Conservation (phyloP, 1,140 invertebrate genomes). For the Drosophila kurseongensis region DNA sequence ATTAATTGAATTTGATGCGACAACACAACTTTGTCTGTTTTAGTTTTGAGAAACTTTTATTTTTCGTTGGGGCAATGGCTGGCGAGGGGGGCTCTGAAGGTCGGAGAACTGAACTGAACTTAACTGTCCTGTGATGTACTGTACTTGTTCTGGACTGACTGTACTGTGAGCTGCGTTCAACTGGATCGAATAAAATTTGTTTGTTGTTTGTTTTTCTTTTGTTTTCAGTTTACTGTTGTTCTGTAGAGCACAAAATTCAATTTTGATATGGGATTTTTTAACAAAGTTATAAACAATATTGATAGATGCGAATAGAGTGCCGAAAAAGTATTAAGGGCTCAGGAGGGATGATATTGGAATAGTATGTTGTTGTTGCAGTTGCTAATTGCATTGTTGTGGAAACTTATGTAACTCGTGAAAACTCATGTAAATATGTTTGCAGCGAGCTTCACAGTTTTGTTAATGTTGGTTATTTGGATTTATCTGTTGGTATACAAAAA, state of each 20-base stretch:
- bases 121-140: conserved; percentile 15
- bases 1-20: conserved; percentile 80
- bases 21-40: conserved; percentile 65
- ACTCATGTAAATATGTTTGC: conserved; percentile 12
- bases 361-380: conserved; percentile 55
- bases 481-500: conserved; percentile 5
- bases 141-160: conserved; percentile 8
- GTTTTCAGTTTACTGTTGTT: conserved; percentile 40
- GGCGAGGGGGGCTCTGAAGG: conserved; percentile 46
- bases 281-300: conserved; percentile 52
- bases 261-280: conserved; percentile 44
- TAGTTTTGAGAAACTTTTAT: conserved; percentile 55
- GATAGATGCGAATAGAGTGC: conserved; percentile 42
- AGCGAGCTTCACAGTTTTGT: conserved; percentile 9
- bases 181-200: conserved; percentile 35
- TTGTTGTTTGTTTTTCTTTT: conserved; percentile 31
- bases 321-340: conserved; percentile 64
- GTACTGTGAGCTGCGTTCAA: conserved; percentile 21
- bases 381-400: conserved; percentile 39
- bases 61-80: conserved; percentile 59
- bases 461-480: conserved; percentile 13
- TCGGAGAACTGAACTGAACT: conserved; percentile 22
- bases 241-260: conserved; percentile 47
- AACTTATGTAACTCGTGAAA: conserved; percentile 6
- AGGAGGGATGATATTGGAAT: conserved; percentile 73